phyloP scores from a whole-genome alignment of 2,113 vertebrate species.

The Clinocottus analis region DNA sequence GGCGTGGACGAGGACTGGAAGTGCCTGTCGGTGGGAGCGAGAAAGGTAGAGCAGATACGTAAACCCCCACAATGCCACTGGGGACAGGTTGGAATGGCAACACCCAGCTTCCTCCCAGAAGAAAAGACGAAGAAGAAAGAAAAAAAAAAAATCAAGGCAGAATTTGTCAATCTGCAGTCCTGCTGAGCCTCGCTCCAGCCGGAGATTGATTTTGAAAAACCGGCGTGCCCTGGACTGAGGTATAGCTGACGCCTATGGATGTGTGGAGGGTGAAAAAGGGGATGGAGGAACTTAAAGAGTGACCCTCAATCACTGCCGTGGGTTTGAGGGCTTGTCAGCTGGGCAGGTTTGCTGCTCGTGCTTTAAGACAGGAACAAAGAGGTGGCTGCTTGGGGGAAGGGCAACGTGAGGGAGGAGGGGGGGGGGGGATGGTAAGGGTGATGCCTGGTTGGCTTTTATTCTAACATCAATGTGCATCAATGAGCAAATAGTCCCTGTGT shows the following conservation, averaged over 20 bases:
- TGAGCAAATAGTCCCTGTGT: conserved; percentile 74
- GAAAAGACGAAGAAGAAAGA: no score
- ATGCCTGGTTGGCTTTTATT: conserved; percentile 76
- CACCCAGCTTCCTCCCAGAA: conserved; percentile 57
- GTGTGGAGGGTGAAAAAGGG: conserved; percentile 38
- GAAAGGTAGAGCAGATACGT: conserved; percentile 65
- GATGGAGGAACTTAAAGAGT: conserved; percentile 43
- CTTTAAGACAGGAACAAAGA: conserved; percentile 79
- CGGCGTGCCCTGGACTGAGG: conserved; percentile 25
- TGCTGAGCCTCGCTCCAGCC: conserved; percentile 55
- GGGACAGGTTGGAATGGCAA: conserved; percentile 59
- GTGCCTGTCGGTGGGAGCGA: conserved; percentile 33
- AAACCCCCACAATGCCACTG: conserved; percentile 44
- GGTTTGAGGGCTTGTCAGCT: conserved; percentile 65
- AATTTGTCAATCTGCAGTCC: conserved; percentile 67
- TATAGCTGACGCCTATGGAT: conserved; percentile 31
- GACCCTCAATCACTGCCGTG: conserved; percentile 63
- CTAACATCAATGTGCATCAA: conserved; percentile 77
- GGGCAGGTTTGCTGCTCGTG: conserved; percentile 66
- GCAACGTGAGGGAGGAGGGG: conserved; percentile 43
- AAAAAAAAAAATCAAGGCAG: no score
- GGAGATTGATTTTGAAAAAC: conserved; percentile 72
- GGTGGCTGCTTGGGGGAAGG: conserved; percentile 66
- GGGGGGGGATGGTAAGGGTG: conserved; percentile 51
- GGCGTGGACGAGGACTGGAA: conserved; percentile 43